Evolutionary conservation across 2,888 invertebrate genomes (phyloP).

Genomic region (Terebella lapidaria): DNA sequence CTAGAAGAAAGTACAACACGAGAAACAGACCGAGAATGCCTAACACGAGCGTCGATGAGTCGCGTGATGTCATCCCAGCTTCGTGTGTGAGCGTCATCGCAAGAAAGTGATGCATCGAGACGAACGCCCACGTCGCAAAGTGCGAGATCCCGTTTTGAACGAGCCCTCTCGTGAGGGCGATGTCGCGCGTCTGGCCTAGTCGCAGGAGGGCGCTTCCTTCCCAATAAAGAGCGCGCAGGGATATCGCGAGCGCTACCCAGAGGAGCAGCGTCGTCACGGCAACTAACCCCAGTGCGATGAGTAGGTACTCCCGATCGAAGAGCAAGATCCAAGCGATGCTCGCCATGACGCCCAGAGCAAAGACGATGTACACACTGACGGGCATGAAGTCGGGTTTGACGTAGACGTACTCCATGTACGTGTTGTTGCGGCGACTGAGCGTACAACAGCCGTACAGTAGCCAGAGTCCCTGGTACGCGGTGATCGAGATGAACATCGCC

Average conservation of each 20-base stretch:
- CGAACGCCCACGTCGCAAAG: slow-evolving; percentile 37
- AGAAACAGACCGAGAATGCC: slow-evolving; percentile 28
- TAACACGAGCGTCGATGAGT: slow-evolving; percentile 29
- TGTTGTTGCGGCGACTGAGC: slow-evolving; percentile 26
- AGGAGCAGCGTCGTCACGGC: slow-evolving; percentile 29
- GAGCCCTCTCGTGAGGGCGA: slow-evolving; percentile 33
- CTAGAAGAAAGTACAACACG: slow-evolving; percentile 27
- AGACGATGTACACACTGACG: slow-evolving; percentile 23
- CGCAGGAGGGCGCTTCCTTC: slow-evolving; percentile 22
- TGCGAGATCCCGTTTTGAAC: slow-evolving; percentile 39
- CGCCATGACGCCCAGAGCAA: slow-evolving; percentile 24
- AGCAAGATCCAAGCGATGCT: slow-evolving; percentile 34
- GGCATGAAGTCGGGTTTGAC: slow-evolving; percentile 29
- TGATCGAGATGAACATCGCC: slow-evolving; percentile 38
- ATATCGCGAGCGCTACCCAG: slow-evolving; percentile 26
- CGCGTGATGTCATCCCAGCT: slow-evolving; percentile 18
- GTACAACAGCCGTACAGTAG: slow-evolving; percentile 29
- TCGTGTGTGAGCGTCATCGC: slow-evolving; percentile 29
- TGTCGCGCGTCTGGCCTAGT: slow-evolving; percentile 25
- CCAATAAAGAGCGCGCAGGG: slow-evolving; percentile 24
- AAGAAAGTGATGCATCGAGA: slow-evolving; percentile 35
- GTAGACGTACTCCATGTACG: slow-evolving; percentile 28
- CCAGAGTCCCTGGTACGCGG: slow-evolving; percentile 34
- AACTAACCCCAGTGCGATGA: slow-evolving; percentile 26
- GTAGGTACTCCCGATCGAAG: slow-evolving; percentile 29